Evolutionary conservation across 2,888 invertebrate species (phyloP).

Genomic region (Drosophila merina): DNA sequence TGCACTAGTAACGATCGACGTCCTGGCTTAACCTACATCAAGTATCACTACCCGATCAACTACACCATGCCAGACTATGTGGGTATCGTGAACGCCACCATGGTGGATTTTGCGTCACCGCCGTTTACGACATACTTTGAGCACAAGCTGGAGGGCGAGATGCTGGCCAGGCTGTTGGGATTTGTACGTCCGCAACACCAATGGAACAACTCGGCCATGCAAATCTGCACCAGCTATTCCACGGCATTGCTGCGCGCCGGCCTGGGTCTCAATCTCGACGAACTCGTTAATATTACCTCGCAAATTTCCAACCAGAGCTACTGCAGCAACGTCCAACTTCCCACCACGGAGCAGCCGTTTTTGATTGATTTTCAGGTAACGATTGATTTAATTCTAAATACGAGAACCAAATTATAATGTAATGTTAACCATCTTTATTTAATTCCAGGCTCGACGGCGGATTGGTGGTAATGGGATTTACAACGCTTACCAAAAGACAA

Average conservation of each 20-base stretch:
- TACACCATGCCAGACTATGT: conserved; percentile 95
- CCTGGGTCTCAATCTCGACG: conserved; percentile 81
- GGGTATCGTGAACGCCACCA: conserved; percentile 93
- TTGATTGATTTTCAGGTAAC: conserved; percentile 88
- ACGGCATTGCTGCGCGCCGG: conserved; percentile 88
- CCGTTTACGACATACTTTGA: conserved; percentile 89
- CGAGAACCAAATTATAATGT: too few relatives aligned
- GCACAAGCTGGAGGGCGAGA: conserved; percentile 88
- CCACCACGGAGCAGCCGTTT: conserved; percentile 87
- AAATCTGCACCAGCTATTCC: conserved; percentile 91
- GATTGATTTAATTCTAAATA: background rate
- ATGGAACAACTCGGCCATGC: conserved; percentile 91
- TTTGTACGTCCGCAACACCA: conserved; percentile 91
- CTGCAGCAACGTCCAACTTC: conserved; percentile 89
- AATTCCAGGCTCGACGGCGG: conserved; percentile 86
- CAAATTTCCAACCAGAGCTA: conserved; percentile 88
- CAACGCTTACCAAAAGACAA: conserved; percentile 89
- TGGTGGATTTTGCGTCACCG: conserved; percentile 91
- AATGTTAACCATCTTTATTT: background rate
- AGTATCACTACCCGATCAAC: conserved; percentile 94
- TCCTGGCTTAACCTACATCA: conserved; percentile 94
- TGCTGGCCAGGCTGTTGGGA: conserved; percentile 90
- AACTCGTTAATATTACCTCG: conserved; percentile 86
- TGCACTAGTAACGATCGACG: conserved; percentile 92
- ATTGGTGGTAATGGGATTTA: conserved; percentile 85